Percentiles rank a stretch among this genome's conserved stretches.
Evolutionary conservation across 2,797 vertebrate genomes (phyloP).

Genomic region (Melanogrammus aeglefinus): DNA sequence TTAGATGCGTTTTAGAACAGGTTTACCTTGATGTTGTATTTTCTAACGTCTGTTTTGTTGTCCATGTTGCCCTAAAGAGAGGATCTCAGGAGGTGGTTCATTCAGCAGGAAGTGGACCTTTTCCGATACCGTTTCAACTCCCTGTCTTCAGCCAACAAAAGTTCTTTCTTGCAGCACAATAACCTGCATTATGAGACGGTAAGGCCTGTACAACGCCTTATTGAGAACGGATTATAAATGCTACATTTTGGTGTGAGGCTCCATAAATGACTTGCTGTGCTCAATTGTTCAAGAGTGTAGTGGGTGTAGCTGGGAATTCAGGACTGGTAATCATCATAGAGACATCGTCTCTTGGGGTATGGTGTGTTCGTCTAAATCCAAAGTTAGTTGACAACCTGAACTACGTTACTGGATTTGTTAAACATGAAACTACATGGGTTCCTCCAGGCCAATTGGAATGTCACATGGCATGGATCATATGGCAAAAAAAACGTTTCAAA

Average conservation of each 20-base stretch:
- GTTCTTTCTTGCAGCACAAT: constrained; percentile 82
- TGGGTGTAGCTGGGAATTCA: background rate
- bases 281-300: background rate
- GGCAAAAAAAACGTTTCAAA: background rate
- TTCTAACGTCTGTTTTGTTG: constrained; percentile 10
- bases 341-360: background rate
- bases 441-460: background rate
- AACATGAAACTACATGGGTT: constrained; percentile 5
- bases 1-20: background rate
- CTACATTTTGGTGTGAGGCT: background rate
- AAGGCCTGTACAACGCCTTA: constrained; percentile 46
- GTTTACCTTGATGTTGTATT: background rate
- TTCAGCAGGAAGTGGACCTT: constrained; percentile 96
- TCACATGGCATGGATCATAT: background rate
- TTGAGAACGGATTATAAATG: background rate
- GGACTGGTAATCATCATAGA: background rate
- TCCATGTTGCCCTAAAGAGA: constrained; percentile 73
- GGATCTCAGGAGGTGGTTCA: constrained; percentile 95
- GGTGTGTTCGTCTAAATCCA: background rate
- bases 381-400: background rate
- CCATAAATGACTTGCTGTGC: background rate
- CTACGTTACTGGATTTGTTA: background rate
- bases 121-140: constrained; percentile 84
- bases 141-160: constrained; percentile 66
- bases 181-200: constrained; percentile 87